Conservation (phyloP, 2,888 invertebrate genomes). For the Lochmaea capreae region DNA sequence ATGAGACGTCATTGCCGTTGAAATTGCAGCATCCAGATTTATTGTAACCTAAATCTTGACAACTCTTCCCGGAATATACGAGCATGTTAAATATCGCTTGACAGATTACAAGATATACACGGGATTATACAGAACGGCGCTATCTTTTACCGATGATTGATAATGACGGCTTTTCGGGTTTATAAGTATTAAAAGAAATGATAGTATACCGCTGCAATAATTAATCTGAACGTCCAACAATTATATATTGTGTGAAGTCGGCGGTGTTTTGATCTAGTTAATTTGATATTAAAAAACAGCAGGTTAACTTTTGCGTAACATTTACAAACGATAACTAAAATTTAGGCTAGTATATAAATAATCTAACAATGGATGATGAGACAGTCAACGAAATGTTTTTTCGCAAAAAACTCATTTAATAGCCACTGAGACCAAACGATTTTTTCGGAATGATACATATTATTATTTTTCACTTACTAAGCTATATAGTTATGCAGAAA, state of each 20-base stretch:
- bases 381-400: background rate
- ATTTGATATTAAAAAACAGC: background rate
- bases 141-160: slow-evolving; percentile 15
- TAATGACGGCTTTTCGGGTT: slow-evolving; percentile 10
- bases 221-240: background rate
- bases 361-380: background rate
- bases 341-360: background rate
- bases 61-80: slow-evolving; percentile 30
- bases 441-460: too few species aligned
- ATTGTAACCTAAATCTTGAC: slow-evolving; percentile 40
- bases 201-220: background rate
- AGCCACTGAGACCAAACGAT: too few species aligned
- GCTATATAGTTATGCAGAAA: too few species aligned
- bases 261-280: background rate
- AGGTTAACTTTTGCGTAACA: background rate
- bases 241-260: background rate
- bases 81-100: slow-evolving; percentile 20
- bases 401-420: too few species aligned
- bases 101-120: slow-evolving; percentile 27
- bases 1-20: slow-evolving; percentile 40
- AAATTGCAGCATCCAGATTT: slow-evolving; percentile 32
- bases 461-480: too few species aligned
- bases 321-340: background rate
- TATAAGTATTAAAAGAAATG: background rate
- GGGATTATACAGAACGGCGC: slow-evolving; percentile 16